A percentile compares a stretch with the other conserved stretches of the same genome.
Evolutionary conservation across 2,113 vertebrate genomes (phyloP).

Genomic region (Erythrocebus patas): DNA sequence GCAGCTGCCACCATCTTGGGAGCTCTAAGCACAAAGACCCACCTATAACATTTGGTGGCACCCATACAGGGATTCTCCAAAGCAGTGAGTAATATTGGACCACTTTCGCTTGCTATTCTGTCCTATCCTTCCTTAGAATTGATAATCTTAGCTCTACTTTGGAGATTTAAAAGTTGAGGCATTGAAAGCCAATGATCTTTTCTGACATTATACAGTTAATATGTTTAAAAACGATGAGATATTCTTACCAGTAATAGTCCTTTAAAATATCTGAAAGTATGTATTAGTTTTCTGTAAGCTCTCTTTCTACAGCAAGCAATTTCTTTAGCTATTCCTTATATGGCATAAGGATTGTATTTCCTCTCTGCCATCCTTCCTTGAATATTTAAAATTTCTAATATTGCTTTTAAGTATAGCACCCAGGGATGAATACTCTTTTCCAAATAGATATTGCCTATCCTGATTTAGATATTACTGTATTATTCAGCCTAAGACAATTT

Average conservation of each 20-base stretch:
- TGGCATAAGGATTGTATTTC: not conserved
- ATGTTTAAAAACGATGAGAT: not conserved
- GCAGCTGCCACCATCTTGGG: too few relatives aligned
- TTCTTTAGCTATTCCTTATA: not conserved
- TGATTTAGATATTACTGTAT: not conserved
- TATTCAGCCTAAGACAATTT: not conserved
- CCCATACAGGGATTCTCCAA: too few relatives aligned
- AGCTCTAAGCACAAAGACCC: too few relatives aligned
- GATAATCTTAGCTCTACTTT: not conserved
- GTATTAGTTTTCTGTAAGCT: not conserved
- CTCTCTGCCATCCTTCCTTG: not conserved
- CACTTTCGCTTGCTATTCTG: too few relatives aligned
- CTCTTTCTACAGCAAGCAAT: not conserved
- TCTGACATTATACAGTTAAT: not conserved
- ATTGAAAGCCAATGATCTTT: conserved; percentile 1
- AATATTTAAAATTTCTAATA: not conserved
- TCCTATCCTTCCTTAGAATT: not conserved
- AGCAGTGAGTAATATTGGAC: too few relatives aligned
- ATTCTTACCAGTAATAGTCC: not conserved
- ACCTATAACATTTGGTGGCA: too few relatives aligned
- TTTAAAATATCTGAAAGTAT: conserved; percentile 22
- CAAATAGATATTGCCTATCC: not conserved
- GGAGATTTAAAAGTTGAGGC: not conserved
- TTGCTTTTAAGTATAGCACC: not conserved
- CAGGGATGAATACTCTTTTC: not conserved